phyloP scores from a whole-genome alignment of 2,888 invertebrate genomes.

The Eurois occulta region DNA sequence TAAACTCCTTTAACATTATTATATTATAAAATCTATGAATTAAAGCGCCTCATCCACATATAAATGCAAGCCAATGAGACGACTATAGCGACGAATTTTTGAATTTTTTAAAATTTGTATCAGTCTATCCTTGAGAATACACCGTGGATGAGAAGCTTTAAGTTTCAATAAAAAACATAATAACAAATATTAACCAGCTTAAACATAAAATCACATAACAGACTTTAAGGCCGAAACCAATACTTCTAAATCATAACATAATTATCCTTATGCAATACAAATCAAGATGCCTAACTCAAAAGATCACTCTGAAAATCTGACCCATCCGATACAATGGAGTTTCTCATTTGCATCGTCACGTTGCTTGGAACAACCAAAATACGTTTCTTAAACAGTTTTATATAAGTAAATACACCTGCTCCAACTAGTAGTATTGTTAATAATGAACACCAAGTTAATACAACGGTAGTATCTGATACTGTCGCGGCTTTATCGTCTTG shows the following conservation, averaged over 20 bases:
- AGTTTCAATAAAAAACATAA: conserved; percentile 7
- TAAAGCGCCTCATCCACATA: conserved; percentile 1
- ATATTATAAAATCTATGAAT: conserved; percentile 14
- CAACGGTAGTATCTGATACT: conserved; percentile 52
- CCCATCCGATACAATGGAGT: conserved; percentile 73
- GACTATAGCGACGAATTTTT: too few species aligned
- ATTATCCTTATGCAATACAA: not conserved
- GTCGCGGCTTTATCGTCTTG: not conserved
- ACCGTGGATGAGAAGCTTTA: not conserved
- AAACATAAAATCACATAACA: conserved; percentile 30
- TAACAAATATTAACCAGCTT: conserved; percentile 36
- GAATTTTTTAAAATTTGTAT: not conserved
- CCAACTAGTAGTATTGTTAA: conserved; percentile 68
- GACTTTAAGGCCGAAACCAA: conserved; percentile 20
- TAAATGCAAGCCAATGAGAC: not conserved
- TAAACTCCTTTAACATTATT: conserved; percentile 28
- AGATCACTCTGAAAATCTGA: conserved; percentile 75
- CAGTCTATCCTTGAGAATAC: not conserved
- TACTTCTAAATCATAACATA: not conserved
- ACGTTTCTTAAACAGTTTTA: conserved; percentile 62
- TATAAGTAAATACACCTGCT: conserved; percentile 52
- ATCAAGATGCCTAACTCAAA: conserved; percentile 36
- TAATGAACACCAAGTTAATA: conserved; percentile 70
- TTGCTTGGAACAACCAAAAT: conserved; percentile 62
- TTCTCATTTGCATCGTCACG: conserved; percentile 72